Evolutionary conservation across 2,797 vertebrate genomes (phyloP).

Genomic region (Knipowitschia caucasica): DNA sequence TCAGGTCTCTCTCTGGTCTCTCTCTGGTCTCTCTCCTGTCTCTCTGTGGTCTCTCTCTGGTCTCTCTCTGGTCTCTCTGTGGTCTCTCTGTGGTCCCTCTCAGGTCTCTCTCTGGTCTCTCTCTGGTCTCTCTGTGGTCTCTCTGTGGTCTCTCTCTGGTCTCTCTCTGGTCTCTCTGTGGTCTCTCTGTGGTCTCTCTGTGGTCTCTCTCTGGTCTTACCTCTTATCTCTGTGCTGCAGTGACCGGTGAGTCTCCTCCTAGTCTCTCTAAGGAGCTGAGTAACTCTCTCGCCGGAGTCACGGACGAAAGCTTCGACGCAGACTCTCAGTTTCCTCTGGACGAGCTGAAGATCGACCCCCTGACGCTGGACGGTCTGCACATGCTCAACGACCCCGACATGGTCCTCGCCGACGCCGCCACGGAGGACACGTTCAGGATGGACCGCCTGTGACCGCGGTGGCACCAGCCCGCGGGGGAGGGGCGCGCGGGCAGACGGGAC

Average conservation of each 20-base stretch:
- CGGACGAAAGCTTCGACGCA: constrained; percentile 92
- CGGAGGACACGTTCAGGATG: constrained; percentile 99
- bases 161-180: too few species aligned
- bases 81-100: too few species aligned
- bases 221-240: constrained; percentile 60
- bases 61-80: too few species aligned
- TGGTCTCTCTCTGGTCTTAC: too few species aligned
- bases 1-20: too few species aligned
- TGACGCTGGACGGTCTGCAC: constrained; percentile 96
- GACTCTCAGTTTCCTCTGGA: constrained; percentile 98
- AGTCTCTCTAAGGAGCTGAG: constrained; percentile 98
- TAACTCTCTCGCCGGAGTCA: constrained; percentile 88
- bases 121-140: too few species aligned
- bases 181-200: too few species aligned
- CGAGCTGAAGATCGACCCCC: constrained; percentile 97
- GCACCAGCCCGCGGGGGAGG: too few species aligned
- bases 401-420: constrained; percentile 94
- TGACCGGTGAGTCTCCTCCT: constrained; percentile 93
- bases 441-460: constrained; percentile 95
- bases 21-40: too few species aligned
- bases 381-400: constrained; percentile 98
- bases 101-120: too few species aligned
- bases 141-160: too few species aligned
- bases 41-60: too few species aligned
- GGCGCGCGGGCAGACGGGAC: constrained; percentile 21